phyloP scores from a whole-genome alignment of 2,797 vertebrate species.

The Macropodus opercularis region DNA sequence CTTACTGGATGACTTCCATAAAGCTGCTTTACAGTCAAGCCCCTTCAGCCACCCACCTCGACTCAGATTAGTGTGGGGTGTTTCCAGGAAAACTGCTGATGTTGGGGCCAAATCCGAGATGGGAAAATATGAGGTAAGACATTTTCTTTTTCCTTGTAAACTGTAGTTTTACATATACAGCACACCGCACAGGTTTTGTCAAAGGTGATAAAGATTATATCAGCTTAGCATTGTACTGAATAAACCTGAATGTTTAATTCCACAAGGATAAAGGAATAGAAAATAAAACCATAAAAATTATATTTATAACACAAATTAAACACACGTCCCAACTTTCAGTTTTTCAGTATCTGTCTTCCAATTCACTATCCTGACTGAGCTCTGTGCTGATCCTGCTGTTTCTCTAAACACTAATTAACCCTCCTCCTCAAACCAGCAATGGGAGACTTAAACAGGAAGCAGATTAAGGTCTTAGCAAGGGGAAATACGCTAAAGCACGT shows the following conservation, averaged over 20 bases:
- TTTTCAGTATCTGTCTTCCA: slow-evolving; percentile 14
- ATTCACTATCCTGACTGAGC: slow-evolving; percentile 35
- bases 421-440: slow-evolving; percentile 58
- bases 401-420: slow-evolving; percentile 71
- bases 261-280: not conserved
- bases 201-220: not conserved
- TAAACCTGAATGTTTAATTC: not conserved
- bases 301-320: not conserved
- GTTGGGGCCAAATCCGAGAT: slow-evolving; percentile 27
- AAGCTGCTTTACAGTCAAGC: slow-evolving; percentile 71
- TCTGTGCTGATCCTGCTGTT: slow-evolving; percentile 62
- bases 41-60: slow-evolving; percentile 65
- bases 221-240: slow-evolving; percentile 2
- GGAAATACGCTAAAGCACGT: slow-evolving; percentile 60
- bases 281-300: not conserved
- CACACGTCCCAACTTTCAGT: slow-evolving; percentile 8
- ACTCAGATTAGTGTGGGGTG: slow-evolving; percentile 57
- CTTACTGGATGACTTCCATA: slow-evolving; percentile 71
- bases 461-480: slow-evolving; percentile 78
- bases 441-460: slow-evolving; percentile 63
- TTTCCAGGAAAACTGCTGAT: slow-evolving; percentile 61
- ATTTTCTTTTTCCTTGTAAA: not conserved
- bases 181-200: not conserved
- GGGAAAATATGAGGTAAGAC: slow-evolving; percentile 36
- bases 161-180: not conserved